Percentiles rank a stretch among this genome's conserved stretches.
phyloP scores from a whole-genome alignment of 1,140 invertebrate genomes.

The Ceratina calcarata region DNA sequence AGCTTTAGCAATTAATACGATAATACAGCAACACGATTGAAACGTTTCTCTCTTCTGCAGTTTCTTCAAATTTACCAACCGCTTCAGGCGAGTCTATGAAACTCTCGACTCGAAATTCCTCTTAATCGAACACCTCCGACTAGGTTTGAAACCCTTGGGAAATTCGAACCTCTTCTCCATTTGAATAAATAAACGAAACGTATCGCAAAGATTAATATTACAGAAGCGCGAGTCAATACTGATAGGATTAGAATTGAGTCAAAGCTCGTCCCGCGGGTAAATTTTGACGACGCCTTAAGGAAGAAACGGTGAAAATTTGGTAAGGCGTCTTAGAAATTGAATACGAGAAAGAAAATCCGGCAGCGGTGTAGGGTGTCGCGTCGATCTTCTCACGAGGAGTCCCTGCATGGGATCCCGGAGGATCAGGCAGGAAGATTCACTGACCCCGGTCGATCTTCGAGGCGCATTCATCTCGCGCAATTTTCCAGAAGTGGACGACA shows the following conservation, averaged over 20 bases:
- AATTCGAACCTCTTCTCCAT: neutral
- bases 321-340: conserved; percentile 4
- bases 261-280: too few species aligned
- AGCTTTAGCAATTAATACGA: too few species aligned
- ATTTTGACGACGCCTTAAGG: too few species aligned
- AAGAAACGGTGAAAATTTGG: too few species aligned
- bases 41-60: too few species aligned
- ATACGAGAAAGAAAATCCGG: conserved; percentile 33
- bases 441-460: conserved; percentile 54
- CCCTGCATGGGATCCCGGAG: conserved; percentile 36
- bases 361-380: conserved; percentile 36
- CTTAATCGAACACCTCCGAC: neutral
- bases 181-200: too few species aligned
- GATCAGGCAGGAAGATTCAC: conserved; percentile 38
- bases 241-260: too few species aligned
- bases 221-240: too few species aligned
- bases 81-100: neutral
- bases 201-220: too few species aligned
- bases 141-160: neutral
- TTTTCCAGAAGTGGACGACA: conserved; percentile 76
- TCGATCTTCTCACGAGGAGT: conserved; percentile 44
- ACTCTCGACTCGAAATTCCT: neutral
- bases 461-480: conserved; percentile 71
- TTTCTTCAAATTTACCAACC: too few species aligned
- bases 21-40: too few species aligned